Percentiles rank a stretch among this genome's conserved stretches.
Conservation (phyloP, 2,113 vertebrate genomes). For the Siphamia tubifer region DNA sequence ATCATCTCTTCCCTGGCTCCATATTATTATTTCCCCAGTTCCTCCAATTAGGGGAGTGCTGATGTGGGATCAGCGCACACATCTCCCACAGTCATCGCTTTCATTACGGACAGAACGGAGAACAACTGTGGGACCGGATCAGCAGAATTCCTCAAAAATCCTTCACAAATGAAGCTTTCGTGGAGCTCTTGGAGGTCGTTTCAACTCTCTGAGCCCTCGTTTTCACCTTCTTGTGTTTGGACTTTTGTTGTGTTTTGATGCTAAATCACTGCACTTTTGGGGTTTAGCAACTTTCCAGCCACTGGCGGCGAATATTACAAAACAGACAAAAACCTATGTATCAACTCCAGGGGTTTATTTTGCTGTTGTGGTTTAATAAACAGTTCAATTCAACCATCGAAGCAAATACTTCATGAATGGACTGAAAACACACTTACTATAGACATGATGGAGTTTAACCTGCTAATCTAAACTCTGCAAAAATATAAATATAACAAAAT, state of each 20-base stretch:
- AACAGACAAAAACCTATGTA: too few relatives aligned
- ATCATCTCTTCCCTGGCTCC: constrained; percentile 28
- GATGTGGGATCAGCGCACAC: constrained; percentile 34
- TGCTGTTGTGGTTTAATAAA: too few relatives aligned
- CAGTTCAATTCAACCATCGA: too few relatives aligned
- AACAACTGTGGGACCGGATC: constrained; percentile 35
- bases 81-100: constrained; percentile 33
- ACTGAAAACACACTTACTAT: too few relatives aligned
- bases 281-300: constrained; percentile 24
- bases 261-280: not conserved
- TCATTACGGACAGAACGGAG: not conserved
- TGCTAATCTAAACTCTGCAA: too few relatives aligned
- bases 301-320: constrained; percentile 6
- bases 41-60: constrained; percentile 32
- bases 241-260: constrained; percentile 6
- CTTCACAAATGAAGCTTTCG: not conserved
- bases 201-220: not conserved
- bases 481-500: too few relatives aligned
- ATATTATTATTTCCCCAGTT: constrained; percentile 43
- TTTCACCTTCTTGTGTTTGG: constrained; percentile 1
- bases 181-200: not conserved
- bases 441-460: too few relatives aligned
- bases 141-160: constrained; percentile 32
- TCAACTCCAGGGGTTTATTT: too few relatives aligned
- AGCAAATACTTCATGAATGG: too few relatives aligned